These are phyloP conservation scores for Alligator mississippiensis DNA, from an alignment of 2,113 vertebrate species.

Conservation along the genomic window DNA sequence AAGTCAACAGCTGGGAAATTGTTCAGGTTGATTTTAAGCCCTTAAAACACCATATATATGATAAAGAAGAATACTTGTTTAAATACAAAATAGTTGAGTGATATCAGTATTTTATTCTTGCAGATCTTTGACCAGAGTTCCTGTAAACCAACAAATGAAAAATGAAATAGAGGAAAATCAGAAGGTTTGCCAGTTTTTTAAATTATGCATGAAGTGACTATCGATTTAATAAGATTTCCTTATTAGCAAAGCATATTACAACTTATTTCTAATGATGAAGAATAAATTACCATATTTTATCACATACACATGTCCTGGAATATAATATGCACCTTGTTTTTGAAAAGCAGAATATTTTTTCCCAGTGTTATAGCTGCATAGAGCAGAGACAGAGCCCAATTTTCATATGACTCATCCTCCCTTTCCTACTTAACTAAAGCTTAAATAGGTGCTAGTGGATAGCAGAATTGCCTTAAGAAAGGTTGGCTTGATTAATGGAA, in stretches of 20 bases:
- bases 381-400: too few species aligned
- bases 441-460: too few species aligned
- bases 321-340: too few species aligned
- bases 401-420: too few species aligned
- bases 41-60: background rate
- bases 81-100: background rate
- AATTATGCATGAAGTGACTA: background rate
- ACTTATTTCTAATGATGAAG: background rate
- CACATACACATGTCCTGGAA: background rate
- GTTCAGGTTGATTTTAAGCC: background rate
- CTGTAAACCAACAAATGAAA: conserved; percentile 89
- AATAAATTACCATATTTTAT: background rate
- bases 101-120: conserved; percentile 75
- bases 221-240: background rate
- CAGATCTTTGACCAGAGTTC: conserved; percentile 93
- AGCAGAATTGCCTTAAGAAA: too few species aligned
- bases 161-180: conserved; percentile 97
- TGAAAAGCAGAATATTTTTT: too few species aligned
- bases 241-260: background rate
- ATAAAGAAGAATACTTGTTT: background rate
- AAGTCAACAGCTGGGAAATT: background rate
- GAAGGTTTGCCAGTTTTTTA: conserved; percentile 85
- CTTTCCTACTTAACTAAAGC: too few species aligned
- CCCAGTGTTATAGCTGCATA: too few species aligned
- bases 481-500: too few species aligned